Evolutionary conservation across 2,113 vertebrate species (phyloP), one percentile per base, ranked within the genome.

Genomic region (Gambusia holbrooki): DNA sequence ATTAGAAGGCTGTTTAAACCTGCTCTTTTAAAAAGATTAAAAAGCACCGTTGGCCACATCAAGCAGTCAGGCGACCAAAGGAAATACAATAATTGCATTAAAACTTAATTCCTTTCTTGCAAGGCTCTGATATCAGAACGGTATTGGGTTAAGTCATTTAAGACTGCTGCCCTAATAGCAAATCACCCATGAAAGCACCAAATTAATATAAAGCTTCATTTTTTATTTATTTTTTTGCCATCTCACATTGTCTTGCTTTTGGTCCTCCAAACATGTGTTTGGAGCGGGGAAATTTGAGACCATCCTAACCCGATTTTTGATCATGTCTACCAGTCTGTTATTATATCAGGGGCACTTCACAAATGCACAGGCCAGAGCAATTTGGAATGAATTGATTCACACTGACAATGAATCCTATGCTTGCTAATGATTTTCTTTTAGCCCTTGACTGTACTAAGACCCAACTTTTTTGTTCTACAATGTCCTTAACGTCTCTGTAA

Each of bases 181-280:
- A 96, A 96, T 96, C 95, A 95, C 95, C 95, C 94, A 82, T 93
- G 96, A 96, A 95, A 94, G 94, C 93, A 93, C 94, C 95, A 98
- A 97, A 99, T 98, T 98, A 99, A 99, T 97, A 98, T 96, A 96
- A 95, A 96, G 96, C 96, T 98, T 97, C 94, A 96, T 67, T 98
- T 97, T 32, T 32, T 35, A 9, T 25, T 54, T 35, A 96, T 96
- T 48, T 51, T 96, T 96, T 93, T 75, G 83, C 80, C 42, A 61
- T 85, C 84, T 85, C 79, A 84, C 86, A 85, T 92, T 92, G 86
- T 86, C 86, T 79, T 30, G 82, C 88, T 90, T 92, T 92, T 89
- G 95, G 94, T 95, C 77, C 83, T 85, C 71, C 82, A 93, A 96
- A 95, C 94, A 91, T 94, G 96, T 97, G 96, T 98, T 98, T 97